Percentiles rank a stretch among this genome's conserved stretches.
Conservation (phyloP, 2,113 vertebrate genomes). For the Probosciger aterrimus region DNA sequence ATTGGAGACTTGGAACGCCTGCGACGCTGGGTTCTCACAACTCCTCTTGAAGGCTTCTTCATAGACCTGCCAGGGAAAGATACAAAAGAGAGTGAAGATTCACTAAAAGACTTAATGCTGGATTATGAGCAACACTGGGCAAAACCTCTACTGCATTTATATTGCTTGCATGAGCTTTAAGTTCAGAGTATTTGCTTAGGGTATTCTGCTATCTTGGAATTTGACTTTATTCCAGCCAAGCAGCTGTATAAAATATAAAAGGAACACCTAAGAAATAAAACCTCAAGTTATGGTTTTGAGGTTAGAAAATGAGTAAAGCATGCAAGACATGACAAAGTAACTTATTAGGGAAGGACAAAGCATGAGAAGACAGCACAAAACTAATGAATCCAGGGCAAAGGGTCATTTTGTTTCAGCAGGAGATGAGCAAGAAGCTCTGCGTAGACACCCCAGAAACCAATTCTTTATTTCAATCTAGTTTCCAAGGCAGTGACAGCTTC, state of each 20-base stretch:
- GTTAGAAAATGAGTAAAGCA: not conserved
- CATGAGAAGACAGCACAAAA: not conserved
- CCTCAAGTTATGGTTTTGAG: not conserved
- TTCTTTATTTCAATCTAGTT: not conserved
- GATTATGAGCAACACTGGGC: not conserved
- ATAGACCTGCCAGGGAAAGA: conserved; percentile 73
- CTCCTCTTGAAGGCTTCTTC: conserved; percentile 86
- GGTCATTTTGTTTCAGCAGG: not conserved
- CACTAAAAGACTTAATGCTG: not conserved
- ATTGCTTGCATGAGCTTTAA: not conserved
- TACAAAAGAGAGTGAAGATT: not conserved
- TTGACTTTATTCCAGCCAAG: not conserved
- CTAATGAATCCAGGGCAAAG: not conserved
- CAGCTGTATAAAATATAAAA: not conserved
- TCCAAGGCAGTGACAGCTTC: not conserved
- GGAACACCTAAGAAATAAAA: not conserved
- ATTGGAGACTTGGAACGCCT: conserved; percentile 94
- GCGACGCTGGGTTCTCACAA: conserved; percentile 83
- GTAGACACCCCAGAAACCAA: not conserved
- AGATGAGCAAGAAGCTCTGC: not conserved
- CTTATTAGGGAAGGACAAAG: not conserved
- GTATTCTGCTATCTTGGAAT: not conserved
- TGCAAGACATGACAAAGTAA: not conserved
- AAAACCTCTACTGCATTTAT: not conserved
- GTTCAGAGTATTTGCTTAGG: not conserved